Base-by-base conservation (phyloP, 2,888 invertebrate species). In the Drosophila bunnanda region DNA sequence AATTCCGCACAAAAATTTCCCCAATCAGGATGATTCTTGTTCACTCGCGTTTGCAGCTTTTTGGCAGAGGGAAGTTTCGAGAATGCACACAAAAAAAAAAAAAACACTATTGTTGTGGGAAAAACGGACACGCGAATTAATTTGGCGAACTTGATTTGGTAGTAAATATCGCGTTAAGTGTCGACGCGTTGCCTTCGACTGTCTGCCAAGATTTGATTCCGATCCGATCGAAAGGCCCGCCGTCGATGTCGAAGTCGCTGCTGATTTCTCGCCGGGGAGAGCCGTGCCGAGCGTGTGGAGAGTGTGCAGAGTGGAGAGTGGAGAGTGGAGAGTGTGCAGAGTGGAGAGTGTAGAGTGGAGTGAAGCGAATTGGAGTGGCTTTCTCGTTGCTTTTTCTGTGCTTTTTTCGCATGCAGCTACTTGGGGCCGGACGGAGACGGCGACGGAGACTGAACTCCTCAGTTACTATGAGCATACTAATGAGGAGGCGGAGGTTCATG, bases 151-250 rank as follows among this genome's bases (percentile, higher is more conserved):
- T 30, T 32, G 28, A 43, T 58, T 53, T 38, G 17, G 56, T n/a
- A 20, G 54, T 53, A 28, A 25, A 41, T 61, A 65, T 77, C 39
- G 60, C 79, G 66, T 52, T 78, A 66, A 71, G 65, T 81, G 52
- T 55, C 82, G 82, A 82, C 77, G 85, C 82, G 88, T 62, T 84
- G 88, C 77, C 85, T 82, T 82, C 72, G 82, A 54, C 85, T 78
- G 82, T 69, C 79, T 71, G 89, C 74, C 76, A 84, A 84, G 88
- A 82, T 89, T 87, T 82, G 82, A 82, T 81, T 82, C 76, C 88
- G 85, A 82, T 84, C 82, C 85, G 82, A 82, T 82, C 82, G 79
- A 80, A 89, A 57, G 60, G 52, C 43, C 62, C 25, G 41, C 61
- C 38, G 64, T 38, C 70, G 54, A 28, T 30, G 52, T 36, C 41